Conservation (phyloP, 2,888 invertebrate species). For the Sesia apiformis region DNA sequence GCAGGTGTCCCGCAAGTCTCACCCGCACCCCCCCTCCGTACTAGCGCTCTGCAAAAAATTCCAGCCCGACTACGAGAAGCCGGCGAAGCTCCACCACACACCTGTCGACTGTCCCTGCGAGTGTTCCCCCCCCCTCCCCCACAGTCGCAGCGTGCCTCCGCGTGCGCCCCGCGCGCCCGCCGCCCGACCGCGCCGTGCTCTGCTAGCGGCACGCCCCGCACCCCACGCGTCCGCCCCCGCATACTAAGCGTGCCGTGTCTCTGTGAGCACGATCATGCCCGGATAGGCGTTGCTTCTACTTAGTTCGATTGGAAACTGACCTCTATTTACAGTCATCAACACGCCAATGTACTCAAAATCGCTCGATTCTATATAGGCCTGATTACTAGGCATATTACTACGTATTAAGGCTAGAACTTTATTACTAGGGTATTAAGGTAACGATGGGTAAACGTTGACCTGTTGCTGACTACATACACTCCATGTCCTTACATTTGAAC, state of each 20-base stretch:
- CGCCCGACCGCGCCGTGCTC: conserved; percentile 34
- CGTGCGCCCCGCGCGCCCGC: conserved; percentile 21
- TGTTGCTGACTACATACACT: too few species aligned
- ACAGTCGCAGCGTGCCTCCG: conserved; percentile 10
- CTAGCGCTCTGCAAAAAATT: conserved; percentile 71
- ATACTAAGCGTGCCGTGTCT: neutral
- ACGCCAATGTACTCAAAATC: too few species aligned
- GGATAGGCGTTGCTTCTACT: too few species aligned
- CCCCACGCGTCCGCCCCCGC: neutral
- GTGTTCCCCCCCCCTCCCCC: conserved; percentile 8
- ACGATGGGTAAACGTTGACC: too few species aligned
- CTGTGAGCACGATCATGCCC: neutral
- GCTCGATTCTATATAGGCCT: too few species aligned
- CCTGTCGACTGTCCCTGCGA: conserved; percentile 18
- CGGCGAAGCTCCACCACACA: conserved; percentile 35
- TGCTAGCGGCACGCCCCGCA: conserved; percentile 11
- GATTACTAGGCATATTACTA: too few species aligned
- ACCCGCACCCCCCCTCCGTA: conserved; percentile 70
- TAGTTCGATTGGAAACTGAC: too few species aligned
- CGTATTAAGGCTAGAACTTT: too few species aligned
- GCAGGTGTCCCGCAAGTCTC: conserved; percentile 75
- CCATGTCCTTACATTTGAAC: too few species aligned
- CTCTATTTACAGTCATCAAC: too few species aligned
- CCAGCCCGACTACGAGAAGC: conserved; percentile 69
- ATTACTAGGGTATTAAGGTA: too few species aligned